A percentile compares a stretch with the other conserved stretches of the same genome.
Conservation (phyloP, 2,113 vertebrate species). For the Nothobranchius furzeri region DNA sequence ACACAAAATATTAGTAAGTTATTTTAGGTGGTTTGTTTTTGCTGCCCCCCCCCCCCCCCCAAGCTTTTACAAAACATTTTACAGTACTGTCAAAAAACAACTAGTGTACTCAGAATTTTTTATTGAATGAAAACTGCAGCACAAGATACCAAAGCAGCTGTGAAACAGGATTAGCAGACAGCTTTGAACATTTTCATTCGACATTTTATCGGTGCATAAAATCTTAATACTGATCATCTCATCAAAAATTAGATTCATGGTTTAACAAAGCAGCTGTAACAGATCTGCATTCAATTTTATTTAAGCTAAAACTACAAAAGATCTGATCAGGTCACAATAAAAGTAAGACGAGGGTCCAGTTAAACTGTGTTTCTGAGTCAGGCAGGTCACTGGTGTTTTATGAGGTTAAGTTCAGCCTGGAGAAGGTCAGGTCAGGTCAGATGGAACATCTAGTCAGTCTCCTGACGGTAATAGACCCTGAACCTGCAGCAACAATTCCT, state of each 20-base stretch:
- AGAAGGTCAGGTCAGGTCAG: not conserved
- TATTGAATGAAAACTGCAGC: constrained; percentile 26
- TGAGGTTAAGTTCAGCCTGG: not conserved
- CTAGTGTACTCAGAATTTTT: not conserved
- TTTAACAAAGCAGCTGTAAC: constrained; percentile 33
- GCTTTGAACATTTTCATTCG: constrained; percentile 3
- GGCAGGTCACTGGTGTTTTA: not conserved
- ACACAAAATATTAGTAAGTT: too few relatives aligned
- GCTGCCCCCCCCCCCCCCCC: too few relatives aligned
- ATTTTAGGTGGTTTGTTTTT: too few relatives aligned
- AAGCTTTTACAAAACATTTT: too few relatives aligned
- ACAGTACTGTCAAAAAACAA: too few relatives aligned
- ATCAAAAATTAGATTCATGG: not conserved
- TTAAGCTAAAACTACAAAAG: not conserved
- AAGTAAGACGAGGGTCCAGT: not conserved
- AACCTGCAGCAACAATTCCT: too few relatives aligned
- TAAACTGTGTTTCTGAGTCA: not conserved
- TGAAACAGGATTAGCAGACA: constrained; percentile 20
- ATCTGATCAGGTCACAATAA: not conserved
- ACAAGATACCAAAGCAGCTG: constrained; percentile 4
- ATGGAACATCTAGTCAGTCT: not conserved
- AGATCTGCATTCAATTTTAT: constrained; percentile 1
- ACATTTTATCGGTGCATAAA: constrained; percentile 17
- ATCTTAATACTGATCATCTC: constrained; percentile 9
- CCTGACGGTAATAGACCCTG: not conserved